phyloP scores from a whole-genome alignment of 2,797 vertebrate genomes.

The Bradypodion pumilum region DNA sequence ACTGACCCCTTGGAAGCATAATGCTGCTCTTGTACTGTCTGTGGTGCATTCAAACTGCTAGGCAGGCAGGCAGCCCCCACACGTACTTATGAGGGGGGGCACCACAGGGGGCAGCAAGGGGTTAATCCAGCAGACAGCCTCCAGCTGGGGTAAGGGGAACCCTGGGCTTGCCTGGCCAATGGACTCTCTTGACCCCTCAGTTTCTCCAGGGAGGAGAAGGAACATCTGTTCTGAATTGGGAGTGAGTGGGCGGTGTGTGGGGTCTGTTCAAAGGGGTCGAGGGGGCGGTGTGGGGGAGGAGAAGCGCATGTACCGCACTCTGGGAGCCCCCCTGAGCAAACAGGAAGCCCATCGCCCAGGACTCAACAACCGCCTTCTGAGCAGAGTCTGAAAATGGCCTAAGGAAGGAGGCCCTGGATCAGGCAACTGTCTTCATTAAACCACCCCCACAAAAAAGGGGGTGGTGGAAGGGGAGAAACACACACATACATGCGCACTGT shows the following conservation, averaged over 20 bases:
- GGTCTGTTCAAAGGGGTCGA: slow-evolving; percentile 38
- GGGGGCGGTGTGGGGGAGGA: slow-evolving; percentile 50
- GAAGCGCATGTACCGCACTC: slow-evolving; percentile 54
- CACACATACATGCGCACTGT: too few species aligned
- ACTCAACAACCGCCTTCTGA: slow-evolving; percentile 43
- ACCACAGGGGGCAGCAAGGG: slow-evolving; percentile 26
- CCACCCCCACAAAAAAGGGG: too few species aligned
- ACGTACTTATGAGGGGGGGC: too few species aligned
- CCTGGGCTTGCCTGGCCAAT: slow-evolving; percentile 19
- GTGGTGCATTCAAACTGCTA: slow-evolving; percentile 44
- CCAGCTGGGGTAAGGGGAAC: neutral
- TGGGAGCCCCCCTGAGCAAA: slow-evolving; percentile 55
- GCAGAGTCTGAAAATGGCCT: neutral
- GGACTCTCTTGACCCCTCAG: neutral
- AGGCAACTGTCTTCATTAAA: neutral
- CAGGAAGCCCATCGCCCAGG: slow-evolving; percentile 56
- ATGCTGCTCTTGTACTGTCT: neutral
- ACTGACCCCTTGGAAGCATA: neutral
- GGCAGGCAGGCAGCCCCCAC: slow-evolving; percentile 21
- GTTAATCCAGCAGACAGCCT: slow-evolving; percentile 27
- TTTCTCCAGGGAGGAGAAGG: slow-evolving; percentile 7
- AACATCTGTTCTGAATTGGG: slow-evolving; percentile 49
- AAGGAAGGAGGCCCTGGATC: slow-evolving; percentile 31
- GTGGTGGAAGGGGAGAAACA: too few species aligned
- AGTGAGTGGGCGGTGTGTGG: slow-evolving; percentile 35